A percentile compares a stretch with the other conserved stretches of the same genome.
phyloP scores from a whole-genome alignment of 2,113 vertebrate species.

The Sinosuthora webbiana region DNA sequence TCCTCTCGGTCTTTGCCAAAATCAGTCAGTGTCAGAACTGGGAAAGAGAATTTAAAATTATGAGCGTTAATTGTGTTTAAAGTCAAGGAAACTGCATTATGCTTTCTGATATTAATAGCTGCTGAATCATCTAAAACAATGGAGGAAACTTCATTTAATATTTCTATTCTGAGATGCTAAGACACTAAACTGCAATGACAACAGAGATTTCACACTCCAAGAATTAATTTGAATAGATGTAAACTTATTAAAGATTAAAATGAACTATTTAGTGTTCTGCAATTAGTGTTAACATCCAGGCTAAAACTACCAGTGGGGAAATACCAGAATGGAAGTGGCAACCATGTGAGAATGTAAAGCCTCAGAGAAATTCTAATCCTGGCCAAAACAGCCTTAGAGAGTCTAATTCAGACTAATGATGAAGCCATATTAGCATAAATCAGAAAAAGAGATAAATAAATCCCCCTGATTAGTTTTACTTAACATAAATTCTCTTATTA shows the following conservation, averaged over 20 bases:
- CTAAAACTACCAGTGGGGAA: constrained; percentile 2
- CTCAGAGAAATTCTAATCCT: constrained; percentile 52
- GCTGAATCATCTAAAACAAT: constrained; percentile 20
- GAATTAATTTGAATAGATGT: constrained; percentile 58
- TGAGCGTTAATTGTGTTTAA: background rate
- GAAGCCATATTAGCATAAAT: constrained; percentile 11
- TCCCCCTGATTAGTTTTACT: background rate
- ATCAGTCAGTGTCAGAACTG: background rate
- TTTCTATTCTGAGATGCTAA: background rate
- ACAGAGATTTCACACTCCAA: constrained; percentile 22
- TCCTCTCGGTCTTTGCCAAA: background rate
- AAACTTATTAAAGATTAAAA: constrained; percentile 69
- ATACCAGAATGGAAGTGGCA: constrained; percentile 20
- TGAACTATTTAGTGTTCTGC: constrained; percentile 34
- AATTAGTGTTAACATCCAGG: constrained; percentile 58
- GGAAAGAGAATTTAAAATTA: constrained; percentile 23
- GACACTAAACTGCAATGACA: constrained; percentile 27
- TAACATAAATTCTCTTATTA: background rate
- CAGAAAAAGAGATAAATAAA: constrained; percentile 15
- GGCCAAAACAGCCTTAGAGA: constrained; percentile 8
- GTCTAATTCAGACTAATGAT: constrained; percentile 20
- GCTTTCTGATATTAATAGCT: background rate
- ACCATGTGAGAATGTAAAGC: constrained; percentile 24
- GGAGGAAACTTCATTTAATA: background rate
- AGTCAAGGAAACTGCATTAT: background rate